Conservation (phyloP, 1,140 invertebrate species). For the Choristoneura fumiferana region DNA sequence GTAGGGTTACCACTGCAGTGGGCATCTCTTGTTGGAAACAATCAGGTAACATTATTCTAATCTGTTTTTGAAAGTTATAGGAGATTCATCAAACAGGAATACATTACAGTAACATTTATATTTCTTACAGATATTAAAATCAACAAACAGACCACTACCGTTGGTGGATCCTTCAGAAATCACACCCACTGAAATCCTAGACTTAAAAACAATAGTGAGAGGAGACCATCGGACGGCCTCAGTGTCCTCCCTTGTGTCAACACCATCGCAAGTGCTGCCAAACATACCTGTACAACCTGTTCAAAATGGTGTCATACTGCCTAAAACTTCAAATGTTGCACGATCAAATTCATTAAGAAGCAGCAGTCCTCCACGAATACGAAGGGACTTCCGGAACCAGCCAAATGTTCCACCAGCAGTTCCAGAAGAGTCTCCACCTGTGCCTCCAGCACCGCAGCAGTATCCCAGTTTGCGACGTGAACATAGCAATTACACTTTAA, state of each 20-base stretch:
- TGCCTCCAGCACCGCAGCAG: conserved; percentile 69
- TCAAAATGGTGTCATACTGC: conserved; percentile 84
- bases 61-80: background rate
- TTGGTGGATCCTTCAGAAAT: conserved; percentile 98
- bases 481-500: conserved; percentile 62
- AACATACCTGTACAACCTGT: conserved; percentile 59
- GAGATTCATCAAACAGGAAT: conserved; percentile 3
- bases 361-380: conserved; percentile 91
- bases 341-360: conserved; percentile 94
- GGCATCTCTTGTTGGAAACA: conserved; percentile 95
- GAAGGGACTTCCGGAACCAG: conserved; percentile 87
- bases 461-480: conserved; percentile 79
- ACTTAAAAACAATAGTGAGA: conserved; percentile 95
- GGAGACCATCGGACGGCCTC: conserved; percentile 63
- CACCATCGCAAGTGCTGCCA: conserved; percentile 39
- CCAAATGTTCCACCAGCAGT: conserved; percentile 91
- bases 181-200: conserved; percentile 96
- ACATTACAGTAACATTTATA: conserved; percentile 9
- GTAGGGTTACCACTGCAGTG: conserved; percentile 97
- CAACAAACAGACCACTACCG: conserved; percentile 93
- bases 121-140: conserved; percentile 85
- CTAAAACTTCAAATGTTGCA: conserved; percentile 92
- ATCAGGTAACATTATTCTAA: conserved; percentile 77
- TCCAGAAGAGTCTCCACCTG: conserved; percentile 85
- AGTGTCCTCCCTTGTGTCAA: conserved; percentile 78